Evolutionary conservation across 2,797 vertebrate species (phyloP).

Genomic region (Fistularia tabacaria): DNA sequence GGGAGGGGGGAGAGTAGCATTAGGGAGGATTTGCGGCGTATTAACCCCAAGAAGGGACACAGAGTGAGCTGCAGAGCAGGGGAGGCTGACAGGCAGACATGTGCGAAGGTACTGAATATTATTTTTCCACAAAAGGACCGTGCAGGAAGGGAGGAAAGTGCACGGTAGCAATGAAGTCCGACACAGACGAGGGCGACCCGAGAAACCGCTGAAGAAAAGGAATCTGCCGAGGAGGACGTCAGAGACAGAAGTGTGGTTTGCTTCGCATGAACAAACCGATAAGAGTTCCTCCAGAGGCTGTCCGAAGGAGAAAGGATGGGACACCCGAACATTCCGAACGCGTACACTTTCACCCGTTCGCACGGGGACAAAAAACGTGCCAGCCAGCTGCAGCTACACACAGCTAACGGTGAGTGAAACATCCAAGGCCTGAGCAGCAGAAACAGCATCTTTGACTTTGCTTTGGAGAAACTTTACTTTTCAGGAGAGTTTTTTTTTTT

Average conservation of each 20-base stretch:
- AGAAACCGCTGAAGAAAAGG: not conserved
- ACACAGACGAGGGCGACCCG: too few species aligned
- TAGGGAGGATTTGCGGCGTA: conserved; percentile 57
- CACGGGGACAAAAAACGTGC: conserved; percentile 45
- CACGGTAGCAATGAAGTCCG: not conserved
- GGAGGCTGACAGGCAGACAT: not conserved
- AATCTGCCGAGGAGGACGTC: not conserved
- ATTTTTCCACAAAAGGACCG: too few species aligned
- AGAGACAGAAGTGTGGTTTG: not conserved
- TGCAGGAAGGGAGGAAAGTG: not conserved
- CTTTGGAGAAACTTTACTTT: too few species aligned
- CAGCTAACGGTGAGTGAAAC: conserved; percentile 59
- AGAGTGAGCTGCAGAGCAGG: conserved; percentile 21
- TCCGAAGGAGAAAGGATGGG: conserved; percentile 35
- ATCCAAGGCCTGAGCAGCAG: not conserved
- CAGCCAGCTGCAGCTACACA: conserved; percentile 29
- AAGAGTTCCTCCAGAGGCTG: too few species aligned
- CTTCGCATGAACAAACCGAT: conserved; percentile 18
- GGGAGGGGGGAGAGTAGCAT: conserved; percentile 35
- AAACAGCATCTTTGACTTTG: too few species aligned
- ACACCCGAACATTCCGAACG: conserved; percentile 35
- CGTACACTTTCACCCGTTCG: conserved; percentile 17
- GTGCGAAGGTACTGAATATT: not conserved
- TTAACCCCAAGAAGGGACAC: conserved; percentile 44
- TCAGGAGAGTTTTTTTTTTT: too few species aligned